phyloP scores from a whole-genome alignment of 1,140 invertebrate species.

The Drosophila willistoni region DNA sequence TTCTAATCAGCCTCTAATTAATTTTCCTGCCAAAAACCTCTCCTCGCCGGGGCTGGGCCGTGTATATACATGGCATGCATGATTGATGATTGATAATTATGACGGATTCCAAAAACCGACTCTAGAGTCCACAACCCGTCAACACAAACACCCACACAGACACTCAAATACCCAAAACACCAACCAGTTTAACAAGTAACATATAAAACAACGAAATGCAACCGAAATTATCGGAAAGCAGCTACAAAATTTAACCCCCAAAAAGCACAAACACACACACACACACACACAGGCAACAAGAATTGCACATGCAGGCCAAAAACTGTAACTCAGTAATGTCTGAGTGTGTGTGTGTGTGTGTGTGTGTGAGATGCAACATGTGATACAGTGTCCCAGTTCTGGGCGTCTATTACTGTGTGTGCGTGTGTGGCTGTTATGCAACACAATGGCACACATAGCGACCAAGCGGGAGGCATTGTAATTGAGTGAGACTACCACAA shows the following conservation, averaged over 20 bases:
- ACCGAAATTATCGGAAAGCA: constrained; percentile 36
- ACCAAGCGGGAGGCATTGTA: constrained; percentile 40
- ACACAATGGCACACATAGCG: constrained; percentile 78
- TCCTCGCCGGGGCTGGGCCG: constrained; percentile 12
- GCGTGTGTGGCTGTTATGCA: constrained; percentile 60
- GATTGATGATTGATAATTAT: constrained; percentile 64
- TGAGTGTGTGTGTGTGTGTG: constrained; percentile 1
- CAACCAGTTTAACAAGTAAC: constrained; percentile 18
- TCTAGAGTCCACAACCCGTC: too few species aligned
- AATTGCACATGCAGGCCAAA: constrained; percentile 4
- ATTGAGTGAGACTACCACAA: constrained; percentile 6
- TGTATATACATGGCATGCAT: constrained; percentile 34
- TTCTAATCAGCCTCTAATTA: constrained; percentile 72
- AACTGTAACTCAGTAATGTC: constrained; percentile 5
- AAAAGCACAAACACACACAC: constrained; percentile 10
- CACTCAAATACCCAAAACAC: neutral
- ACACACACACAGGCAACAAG: constrained; percentile 7
- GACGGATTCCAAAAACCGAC: neutral
- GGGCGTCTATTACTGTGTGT: constrained; percentile 61
- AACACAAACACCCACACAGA: neutral
- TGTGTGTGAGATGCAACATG: constrained; percentile 69
- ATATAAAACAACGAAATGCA: constrained; percentile 34
- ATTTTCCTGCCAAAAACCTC: constrained; percentile 40
- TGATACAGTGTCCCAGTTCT: constrained; percentile 79
- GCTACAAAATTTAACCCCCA: constrained; percentile 65